These are phyloP conservation scores for Alethe castanea DNA, from an alignment of 2,113 vertebrate genomes.

Conservation along the genomic window DNA sequence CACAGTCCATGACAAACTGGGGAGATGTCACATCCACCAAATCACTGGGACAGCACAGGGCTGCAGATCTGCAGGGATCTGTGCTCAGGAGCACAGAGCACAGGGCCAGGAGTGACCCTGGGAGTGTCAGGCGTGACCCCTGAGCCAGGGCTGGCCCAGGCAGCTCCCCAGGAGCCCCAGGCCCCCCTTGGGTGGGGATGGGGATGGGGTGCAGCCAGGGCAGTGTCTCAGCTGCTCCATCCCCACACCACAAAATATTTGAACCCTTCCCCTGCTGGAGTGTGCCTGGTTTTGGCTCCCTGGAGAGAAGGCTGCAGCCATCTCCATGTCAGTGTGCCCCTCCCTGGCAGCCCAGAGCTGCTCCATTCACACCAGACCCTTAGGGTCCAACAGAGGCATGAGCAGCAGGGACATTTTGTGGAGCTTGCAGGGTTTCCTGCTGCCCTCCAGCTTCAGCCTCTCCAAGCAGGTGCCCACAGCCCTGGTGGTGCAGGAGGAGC, in stretches of 20 bases:
- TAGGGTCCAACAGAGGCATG: fast-evolving
- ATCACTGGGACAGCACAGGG: background rate
- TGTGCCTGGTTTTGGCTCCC: background rate
- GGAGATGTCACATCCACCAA: background rate
- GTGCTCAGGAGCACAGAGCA: background rate
- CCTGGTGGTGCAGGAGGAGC: background rate
- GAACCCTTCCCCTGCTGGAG: background rate
- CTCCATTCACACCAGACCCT: background rate
- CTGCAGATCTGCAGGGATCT: background rate
- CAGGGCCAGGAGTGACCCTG: fast-evolving
- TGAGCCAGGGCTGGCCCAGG: background rate
- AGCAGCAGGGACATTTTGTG: background rate
- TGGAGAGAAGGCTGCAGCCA: background rate
- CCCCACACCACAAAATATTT: background rate
- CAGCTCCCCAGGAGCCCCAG: background rate
- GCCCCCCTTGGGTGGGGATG: background rate
- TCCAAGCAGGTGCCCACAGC: background rate
- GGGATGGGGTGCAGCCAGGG: fast-evolving
- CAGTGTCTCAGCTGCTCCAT: fast-evolving
- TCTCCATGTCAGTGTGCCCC: background rate
- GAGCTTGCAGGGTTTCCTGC: background rate
- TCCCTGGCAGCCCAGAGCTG: background rate
- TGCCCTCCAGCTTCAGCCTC: background rate
- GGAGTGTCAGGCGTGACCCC: background rate
- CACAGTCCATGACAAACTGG: background rate